Evolutionary conservation across 2,113 vertebrate genomes (phyloP).

Genomic region (Paratilapia polleni): DNA sequence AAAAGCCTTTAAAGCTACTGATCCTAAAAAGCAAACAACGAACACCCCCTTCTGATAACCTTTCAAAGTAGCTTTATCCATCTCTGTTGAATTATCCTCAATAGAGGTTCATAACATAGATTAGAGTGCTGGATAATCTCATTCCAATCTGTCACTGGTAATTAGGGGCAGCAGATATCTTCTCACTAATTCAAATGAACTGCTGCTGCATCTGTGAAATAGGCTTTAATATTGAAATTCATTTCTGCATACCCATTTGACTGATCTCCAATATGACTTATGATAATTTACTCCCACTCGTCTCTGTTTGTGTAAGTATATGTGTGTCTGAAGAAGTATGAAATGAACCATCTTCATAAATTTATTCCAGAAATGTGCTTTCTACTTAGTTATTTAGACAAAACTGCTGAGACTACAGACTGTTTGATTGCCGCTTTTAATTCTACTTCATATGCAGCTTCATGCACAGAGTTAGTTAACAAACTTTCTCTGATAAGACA

Average conservation of each 20-base stretch:
- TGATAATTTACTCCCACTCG: not conserved
- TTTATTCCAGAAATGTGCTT: constrained; percentile 8
- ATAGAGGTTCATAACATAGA: constrained; percentile 36
- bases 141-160: constrained; percentile 53
- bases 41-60: not conserved
- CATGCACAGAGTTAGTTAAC: not conserved
- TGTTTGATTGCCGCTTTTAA: constrained; percentile 6
- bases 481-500: not conserved
- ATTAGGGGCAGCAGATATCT: constrained; percentile 55
- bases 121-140: constrained; percentile 46
- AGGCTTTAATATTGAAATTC: constrained; percentile 27
- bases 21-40: not conserved
- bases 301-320: not conserved
- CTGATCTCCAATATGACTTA: constrained; percentile 6
- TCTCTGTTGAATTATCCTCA: constrained; percentile 30
- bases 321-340: not conserved
- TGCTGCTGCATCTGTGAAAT: constrained; percentile 32
- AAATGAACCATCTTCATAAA: not conserved
- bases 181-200: constrained; percentile 41
- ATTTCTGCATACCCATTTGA: not conserved
- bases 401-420: not conserved
- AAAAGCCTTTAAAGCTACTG: not conserved
- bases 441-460: not conserved
- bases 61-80: constrained; percentile 19
- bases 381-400: not conserved